These are phyloP conservation scores for Parnassius apollo DNA, from an alignment of 2,888 invertebrate genomes.

Conservation along the genomic window DNA sequence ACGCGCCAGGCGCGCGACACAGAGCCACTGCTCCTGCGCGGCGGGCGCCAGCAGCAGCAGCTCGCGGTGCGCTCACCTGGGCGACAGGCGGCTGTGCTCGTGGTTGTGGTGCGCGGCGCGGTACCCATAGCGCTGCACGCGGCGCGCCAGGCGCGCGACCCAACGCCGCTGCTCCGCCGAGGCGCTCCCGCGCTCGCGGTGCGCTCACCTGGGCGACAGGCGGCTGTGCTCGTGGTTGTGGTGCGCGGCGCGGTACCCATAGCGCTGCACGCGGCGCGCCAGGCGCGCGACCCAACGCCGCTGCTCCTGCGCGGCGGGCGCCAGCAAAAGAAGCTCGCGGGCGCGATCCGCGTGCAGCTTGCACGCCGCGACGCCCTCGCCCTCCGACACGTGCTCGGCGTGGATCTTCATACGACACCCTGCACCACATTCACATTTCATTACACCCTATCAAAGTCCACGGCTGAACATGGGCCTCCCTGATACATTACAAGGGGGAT, in stretches of 20 bases:
- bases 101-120: conserved; percentile 89
- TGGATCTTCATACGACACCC: conserved; percentile 99
- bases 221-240: conserved; percentile 77
- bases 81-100: conserved; percentile 90
- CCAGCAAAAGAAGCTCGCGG: conserved; percentile 95
- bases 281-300: conserved; percentile 95
- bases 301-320: conserved; percentile 92
- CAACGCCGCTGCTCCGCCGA: conserved; percentile 95
- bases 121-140: conserved; percentile 96
- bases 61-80: conserved; percentile 97
- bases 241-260: conserved; percentile 96
- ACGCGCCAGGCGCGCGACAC: conserved; percentile 94
- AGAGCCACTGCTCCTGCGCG: conserved; percentile 88
- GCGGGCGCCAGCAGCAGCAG: conserved; percentile 93
- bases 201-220: conserved; percentile 41
- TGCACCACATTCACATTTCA: conserved; percentile 44
- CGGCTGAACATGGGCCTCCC: too few relatives aligned
- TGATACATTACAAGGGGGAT: too few relatives aligned
- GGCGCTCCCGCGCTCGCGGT: background rate
- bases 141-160: conserved; percentile 94
- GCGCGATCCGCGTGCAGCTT: conserved; percentile 98
- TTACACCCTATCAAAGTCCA: too few relatives aligned
- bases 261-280: conserved; percentile 95
- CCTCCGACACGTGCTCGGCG: conserved; percentile 94
- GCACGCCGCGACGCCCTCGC: conserved; percentile 95